Base-by-base conservation (phyloP, 2,797 vertebrate species). In the Poecilia gillii region DNA sequence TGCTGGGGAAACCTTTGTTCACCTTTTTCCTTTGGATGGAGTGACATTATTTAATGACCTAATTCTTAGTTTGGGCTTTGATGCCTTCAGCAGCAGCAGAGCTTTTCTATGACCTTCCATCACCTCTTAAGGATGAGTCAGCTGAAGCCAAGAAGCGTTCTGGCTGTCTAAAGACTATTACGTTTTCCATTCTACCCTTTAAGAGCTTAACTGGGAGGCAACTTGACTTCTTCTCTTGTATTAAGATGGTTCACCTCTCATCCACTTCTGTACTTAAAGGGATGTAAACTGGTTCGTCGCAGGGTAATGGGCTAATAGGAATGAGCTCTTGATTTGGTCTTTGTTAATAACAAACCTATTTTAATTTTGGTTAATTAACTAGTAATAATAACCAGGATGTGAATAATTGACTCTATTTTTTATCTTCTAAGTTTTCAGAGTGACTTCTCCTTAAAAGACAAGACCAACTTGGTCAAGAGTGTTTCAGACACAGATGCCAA, bases 341-440 rank as follows among this genome's bases (percentile, higher is more conserved):
- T 43, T 0, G 20, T 68, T 25, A 43, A 68, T 43, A 25, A 13
- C 4, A 1, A 25, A 5, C 1, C 41, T 45, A 28, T 71, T 71
- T 71, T 16, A 71, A 71, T 12, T 71, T 28, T n/a, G 41, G 13
- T 45, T 13, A 16, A 68, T 45, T 25, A 45, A 39, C 36, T 25
- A 51, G 14, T 36, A 45, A 8, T 14, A n/a, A 20, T 20, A 68
- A 70, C 20, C 3, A 20, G 43, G 18, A 51, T 57, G 0, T 75
- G 11, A 39, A 33, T 25, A 0, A 28, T 47, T 84, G 49, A 80
- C 33, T 77, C 14, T 74, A n/a, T 9, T 76, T 5, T 49, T 83
- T 78, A 86, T 49, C 3, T 71, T 82, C 94, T 92, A 85, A 99
- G 98, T 92, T 97, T 99, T 96, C 97, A 97, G 96, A 97, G 95